Percentiles rank a stretch among this genome's conserved stretches.
phyloP scores from a whole-genome alignment of 2,797 vertebrate species.

The Malacoraja senta region DNA sequence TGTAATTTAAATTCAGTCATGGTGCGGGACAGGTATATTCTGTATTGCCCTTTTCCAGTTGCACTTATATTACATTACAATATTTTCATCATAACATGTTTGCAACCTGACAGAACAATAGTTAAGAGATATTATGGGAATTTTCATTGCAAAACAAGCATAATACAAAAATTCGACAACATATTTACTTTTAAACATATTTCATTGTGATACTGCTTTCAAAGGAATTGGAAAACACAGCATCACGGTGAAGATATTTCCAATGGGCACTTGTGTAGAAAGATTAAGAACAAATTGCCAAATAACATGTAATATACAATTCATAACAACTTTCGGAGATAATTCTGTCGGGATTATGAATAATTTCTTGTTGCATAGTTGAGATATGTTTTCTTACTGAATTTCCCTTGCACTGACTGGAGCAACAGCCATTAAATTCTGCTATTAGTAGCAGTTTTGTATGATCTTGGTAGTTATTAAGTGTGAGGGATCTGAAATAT shows the following conservation, averaged over 20 bases:
- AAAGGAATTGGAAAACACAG: background rate
- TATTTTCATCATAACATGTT: background rate
- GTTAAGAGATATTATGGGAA: background rate
- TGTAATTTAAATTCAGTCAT: too few species aligned
- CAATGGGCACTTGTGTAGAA: background rate
- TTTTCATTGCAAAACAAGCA: background rate
- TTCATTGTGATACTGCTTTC: background rate
- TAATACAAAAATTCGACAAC: background rate
- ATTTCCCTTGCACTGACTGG: background rate
- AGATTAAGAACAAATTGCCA: background rate
- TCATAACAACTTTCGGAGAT: background rate
- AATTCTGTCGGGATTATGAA: background rate
- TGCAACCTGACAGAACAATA: background rate
- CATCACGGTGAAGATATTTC: background rate
- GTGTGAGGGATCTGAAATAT: background rate
- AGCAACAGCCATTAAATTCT: background rate
- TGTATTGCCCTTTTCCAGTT: background rate
- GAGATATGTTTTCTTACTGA: background rate
- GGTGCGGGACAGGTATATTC: background rate
- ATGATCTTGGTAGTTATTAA: background rate
- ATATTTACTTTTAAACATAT: background rate
- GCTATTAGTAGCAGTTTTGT: background rate
- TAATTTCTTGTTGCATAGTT: background rate
- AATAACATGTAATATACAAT: background rate
- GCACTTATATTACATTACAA: background rate